These are phyloP conservation scores for Metopia argyrocephala DNA, from an alignment of 2,888 invertebrate species.

Conservation along the genomic window DNA sequence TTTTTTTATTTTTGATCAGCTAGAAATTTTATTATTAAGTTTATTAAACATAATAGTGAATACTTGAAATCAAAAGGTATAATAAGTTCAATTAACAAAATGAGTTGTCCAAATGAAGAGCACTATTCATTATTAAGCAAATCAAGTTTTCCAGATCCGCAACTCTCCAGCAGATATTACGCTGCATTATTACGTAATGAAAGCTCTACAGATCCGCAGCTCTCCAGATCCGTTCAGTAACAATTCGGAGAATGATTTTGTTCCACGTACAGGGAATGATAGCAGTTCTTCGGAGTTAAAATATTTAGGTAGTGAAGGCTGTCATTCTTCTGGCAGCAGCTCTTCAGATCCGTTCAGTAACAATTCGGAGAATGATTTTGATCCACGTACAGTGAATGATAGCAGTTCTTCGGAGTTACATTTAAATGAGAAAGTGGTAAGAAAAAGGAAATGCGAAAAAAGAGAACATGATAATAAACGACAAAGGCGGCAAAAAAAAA, in stretches of 20 bases:
- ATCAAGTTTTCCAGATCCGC: no score
- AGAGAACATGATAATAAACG: constrained; percentile 13
- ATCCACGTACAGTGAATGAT: background rate
- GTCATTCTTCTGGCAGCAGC: constrained; percentile 18
- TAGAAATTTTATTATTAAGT: constrained; percentile 24
- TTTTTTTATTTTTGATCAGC: constrained; percentile 26
- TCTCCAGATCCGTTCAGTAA: constrained; percentile 22
- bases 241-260: constrained; percentile 13
- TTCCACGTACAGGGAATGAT: background rate
- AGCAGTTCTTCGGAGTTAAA: background rate
- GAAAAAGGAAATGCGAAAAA: constrained; percentile 9
- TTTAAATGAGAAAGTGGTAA: background rate
- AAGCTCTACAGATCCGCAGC: constrained; percentile 16
- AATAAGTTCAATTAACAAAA: constrained; percentile 7
- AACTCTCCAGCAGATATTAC: no score
- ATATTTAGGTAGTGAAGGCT: constrained; percentile 9
- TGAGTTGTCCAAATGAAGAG: constrained; percentile 14
- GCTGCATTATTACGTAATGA: constrained; percentile 10
- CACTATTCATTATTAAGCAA: constrained; percentile 22
- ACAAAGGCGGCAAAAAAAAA: constrained; percentile 30
- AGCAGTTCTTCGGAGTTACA: background rate
- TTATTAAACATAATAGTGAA: constrained; percentile 28
- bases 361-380: constrained; percentile 13
- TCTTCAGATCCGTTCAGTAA: constrained; percentile 22
- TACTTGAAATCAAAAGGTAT: constrained; percentile 21